A percentile compares a stretch with the other conserved stretches of the same genome.
phyloP scores from a whole-genome alignment of 1,140 invertebrate genomes.

The Sesamia nonagrioides region DNA sequence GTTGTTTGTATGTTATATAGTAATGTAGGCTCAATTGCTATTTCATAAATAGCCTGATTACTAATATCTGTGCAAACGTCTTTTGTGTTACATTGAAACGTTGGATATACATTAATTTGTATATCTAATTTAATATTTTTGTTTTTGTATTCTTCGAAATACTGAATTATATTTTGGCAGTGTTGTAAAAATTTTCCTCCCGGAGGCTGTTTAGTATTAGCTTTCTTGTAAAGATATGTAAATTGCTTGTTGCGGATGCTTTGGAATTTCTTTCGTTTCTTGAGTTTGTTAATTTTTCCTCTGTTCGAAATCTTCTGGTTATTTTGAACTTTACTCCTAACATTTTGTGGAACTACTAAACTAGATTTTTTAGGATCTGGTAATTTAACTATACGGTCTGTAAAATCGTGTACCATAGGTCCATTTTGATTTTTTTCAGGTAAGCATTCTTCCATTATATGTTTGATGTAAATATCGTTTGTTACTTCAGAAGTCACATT shows the following conservation, averaged over 20 bases:
- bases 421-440: conserved; percentile 41
- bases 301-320: conserved; percentile 14
- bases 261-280: not conserved
- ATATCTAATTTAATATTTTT: conserved; percentile 71
- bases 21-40: conserved; percentile 15
- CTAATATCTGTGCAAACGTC: conserved; percentile 42
- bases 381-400: not conserved
- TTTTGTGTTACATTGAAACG: conserved; percentile 23
- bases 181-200: conserved; percentile 60
- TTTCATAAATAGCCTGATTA: conserved; percentile 23
- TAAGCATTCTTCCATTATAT: not conserved
- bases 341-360: not conserved
- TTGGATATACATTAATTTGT: conserved; percentile 64
- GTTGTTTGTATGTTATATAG: conserved; percentile 15
- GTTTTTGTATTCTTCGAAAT: conserved; percentile 62
- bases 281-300: conserved; percentile 22
- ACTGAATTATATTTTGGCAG: conserved; percentile 66
- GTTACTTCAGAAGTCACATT: not conserved
- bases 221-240: conserved; percentile 59
- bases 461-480: conserved; percentile 5
- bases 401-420: conserved; percentile 2
- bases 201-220: conserved; percentile 41
- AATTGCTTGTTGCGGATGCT: conserved; percentile 60
- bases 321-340: conserved; percentile 28
- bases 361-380: not conserved